Conservation (phyloP, 2,888 invertebrate genomes). For the Caenorhabditis japonica region DNA sequence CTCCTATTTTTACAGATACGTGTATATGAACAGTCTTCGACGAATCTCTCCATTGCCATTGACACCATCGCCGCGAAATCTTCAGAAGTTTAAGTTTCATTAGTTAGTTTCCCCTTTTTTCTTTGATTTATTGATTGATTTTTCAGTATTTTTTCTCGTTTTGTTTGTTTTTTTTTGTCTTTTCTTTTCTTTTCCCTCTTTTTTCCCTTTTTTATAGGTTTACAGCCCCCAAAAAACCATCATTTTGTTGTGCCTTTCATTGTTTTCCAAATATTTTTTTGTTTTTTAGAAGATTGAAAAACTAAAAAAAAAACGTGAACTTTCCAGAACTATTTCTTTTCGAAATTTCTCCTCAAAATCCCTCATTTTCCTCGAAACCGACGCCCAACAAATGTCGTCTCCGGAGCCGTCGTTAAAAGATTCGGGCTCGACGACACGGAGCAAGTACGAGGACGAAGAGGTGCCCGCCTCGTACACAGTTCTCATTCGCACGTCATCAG, state of each 20-base stretch:
- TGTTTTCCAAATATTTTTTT: constrained; percentile 8
- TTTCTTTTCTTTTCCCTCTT: background rate
- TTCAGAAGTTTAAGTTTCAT: constrained; percentile 43
- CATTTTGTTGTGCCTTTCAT: constrained; percentile 36
- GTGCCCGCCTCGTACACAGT: constrained; percentile 31
- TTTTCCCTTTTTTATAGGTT: background rate
- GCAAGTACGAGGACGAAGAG: constrained; percentile 31
- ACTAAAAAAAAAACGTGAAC: no score
- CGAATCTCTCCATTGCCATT: constrained; percentile 57
- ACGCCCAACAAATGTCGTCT: constrained; percentile 1
- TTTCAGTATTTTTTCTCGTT: background rate
- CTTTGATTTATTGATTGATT: constrained; percentile 3
- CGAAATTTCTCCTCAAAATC: no score
- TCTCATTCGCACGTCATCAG: constrained; percentile 29
- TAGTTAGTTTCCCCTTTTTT: constrained; percentile 8
- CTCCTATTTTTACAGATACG: constrained; percentile 49
- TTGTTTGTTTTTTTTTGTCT: constrained; percentile 2
- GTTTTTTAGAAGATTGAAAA: no score
- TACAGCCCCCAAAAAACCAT: background rate
- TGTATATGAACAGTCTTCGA: constrained; percentile 64
- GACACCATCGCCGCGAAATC: constrained; percentile 41
- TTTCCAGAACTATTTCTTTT: no score
- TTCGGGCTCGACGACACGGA: constrained; percentile 14
- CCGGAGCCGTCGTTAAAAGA: constrained; percentile 2
- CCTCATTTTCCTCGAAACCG: background rate